Evolutionary conservation across 2,797 vertebrate genomes (phyloP).

Genomic region (Sciaenops ocellatus): DNA sequence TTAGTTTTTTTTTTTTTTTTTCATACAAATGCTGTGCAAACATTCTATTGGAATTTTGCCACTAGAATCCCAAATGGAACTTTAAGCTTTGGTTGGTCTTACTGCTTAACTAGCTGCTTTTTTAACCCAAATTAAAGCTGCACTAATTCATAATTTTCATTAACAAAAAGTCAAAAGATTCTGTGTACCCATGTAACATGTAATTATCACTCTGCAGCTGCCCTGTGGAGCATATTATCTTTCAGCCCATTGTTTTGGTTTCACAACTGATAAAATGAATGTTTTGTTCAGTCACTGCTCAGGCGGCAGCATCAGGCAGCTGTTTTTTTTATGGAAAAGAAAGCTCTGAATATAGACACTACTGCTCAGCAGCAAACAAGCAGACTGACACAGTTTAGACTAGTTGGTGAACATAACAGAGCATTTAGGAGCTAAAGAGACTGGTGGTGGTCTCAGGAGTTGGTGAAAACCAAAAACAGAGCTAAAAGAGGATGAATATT

Average conservation of each 20-base stretch:
- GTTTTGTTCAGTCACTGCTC: not conserved
- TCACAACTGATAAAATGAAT: not conserved
- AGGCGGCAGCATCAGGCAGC: not conserved
- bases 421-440: not conserved
- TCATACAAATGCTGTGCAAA: not conserved
- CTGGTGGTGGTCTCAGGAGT: not conserved
- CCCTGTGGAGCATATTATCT: not conserved
- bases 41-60: not conserved
- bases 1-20: not conserved
- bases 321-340: no score
- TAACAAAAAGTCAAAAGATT: not conserved
- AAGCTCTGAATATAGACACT: not conserved
- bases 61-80: not conserved
- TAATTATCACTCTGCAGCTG: not conserved
- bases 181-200: not conserved
- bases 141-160: not conserved
- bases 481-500: not conserved
- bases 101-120: not conserved
- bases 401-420: not conserved
- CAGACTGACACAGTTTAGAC: not conserved
- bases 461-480: not conserved
- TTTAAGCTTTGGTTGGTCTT: not conserved
- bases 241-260: not conserved
- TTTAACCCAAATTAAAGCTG: not conserved
- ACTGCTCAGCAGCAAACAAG: not conserved